phyloP scores from a whole-genome alignment of 2,113 vertebrate genomes.

The Baryphthengus martii region DNA sequence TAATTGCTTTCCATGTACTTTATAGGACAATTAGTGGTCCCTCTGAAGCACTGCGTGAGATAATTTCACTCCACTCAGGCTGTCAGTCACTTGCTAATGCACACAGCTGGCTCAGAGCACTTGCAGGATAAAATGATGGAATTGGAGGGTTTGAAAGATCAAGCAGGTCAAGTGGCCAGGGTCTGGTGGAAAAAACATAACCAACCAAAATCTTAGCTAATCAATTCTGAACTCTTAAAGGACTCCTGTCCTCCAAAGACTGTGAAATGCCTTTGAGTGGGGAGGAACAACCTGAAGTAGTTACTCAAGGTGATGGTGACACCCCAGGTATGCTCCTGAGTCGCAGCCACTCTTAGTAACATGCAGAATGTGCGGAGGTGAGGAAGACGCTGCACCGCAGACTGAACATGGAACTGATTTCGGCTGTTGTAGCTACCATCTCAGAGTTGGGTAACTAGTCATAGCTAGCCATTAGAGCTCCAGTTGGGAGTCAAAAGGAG shows the following conservation, averaged over 20 bases:
- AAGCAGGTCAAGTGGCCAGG: neutral
- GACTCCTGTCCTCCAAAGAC: neutral
- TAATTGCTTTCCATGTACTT: neutral
- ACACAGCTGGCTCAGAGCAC: neutral
- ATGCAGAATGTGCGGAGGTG: neutral
- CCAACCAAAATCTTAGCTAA: neutral
- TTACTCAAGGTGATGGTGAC: neutral
- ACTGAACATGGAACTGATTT: neutral
- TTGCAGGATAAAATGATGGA: neutral
- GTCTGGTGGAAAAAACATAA: neutral
- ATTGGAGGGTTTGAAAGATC: neutral
- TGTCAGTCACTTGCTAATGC: neutral
- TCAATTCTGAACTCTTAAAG: neutral
- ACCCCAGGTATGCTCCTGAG: rapidly evolving
- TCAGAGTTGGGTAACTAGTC: neutral
- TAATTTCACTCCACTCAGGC: neutral
- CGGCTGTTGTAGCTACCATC: neutral
- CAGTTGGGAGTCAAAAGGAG: neutral
- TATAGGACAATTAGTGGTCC: neutral
- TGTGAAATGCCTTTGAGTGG: neutral
- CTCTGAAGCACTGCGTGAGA: neutral
- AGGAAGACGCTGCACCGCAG: neutral
- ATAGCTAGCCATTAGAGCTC: neutral
- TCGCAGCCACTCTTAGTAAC: neutral
- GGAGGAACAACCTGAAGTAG: neutral